Evolutionary conservation across 1,140 invertebrate species (phyloP), one percentile per base, ranked within the genome.

Genomic region (Pogonus chalceus): DNA sequence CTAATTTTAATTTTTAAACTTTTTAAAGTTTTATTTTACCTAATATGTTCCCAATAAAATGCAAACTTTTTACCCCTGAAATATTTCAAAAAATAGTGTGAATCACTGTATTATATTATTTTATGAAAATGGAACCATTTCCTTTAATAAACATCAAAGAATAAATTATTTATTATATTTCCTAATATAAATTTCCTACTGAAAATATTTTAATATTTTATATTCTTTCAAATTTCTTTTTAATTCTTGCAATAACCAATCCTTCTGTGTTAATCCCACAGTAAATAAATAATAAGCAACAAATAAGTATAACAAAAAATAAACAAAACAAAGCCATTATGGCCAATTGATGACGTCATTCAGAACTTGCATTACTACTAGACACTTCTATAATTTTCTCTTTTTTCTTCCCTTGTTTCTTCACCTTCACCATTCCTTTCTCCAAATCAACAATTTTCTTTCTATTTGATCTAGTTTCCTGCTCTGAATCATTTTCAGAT

Each of bases 341-440:
- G 60, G 73, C 77, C 35, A 76, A 64, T 64, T 72, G 75, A 66
- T 76, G 72, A 63, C 78, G 78, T 79, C 78, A 80, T 68, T 77
- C 72, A 48, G 68, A 69, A 49, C 63, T 64, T 4, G 67, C 55
- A 12, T 69, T 65, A 21, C 63, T 68, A 49, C 61, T 52, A 62
- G 65, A 55, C 61, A 65, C 31, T 23, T 63, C 58, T 62, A 65
- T 20, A 22, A 1, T 35, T n/a, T n/a, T n/a, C 21, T 58, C 61
- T 10, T 52, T 61, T 37, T 23, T 37, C 35, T 55, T 65, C 18
- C 46, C 59, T 12, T 53, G 60, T 20, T 35, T 23, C 20, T 37
- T 37, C 1, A 53, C 54, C 2, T 35, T 58, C 1, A 53, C 52
- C 2, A 16, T 18, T 52, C 50, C 35, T 49, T 47, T 21, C 2